Percentiles rank a stretch among this genome's conserved stretches.
phyloP scores from a whole-genome alignment of 2,113 vertebrate genomes.

The Varanus komodoensis region DNA sequence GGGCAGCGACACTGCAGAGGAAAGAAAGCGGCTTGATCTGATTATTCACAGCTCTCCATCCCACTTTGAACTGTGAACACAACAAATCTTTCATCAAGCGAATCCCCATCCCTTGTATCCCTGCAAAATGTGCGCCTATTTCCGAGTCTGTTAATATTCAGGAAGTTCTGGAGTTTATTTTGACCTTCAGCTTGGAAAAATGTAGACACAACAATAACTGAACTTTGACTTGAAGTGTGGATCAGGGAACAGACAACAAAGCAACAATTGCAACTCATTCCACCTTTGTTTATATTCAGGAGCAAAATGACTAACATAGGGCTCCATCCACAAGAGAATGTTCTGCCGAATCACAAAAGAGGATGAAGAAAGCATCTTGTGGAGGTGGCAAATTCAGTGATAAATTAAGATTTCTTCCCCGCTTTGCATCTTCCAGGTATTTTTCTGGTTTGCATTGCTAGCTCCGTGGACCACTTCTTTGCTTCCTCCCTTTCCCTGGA shows the following conservation, averaged over 20 bases:
- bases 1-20: not conserved
- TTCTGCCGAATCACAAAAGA: not conserved
- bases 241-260: conserved; percentile 60
- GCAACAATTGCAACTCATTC: conserved; percentile 61
- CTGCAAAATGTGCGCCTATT: not conserved
- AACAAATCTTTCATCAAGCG: not conserved
- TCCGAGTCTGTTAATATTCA: conserved; percentile 25
- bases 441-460: conserved; percentile 9
- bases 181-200: conserved; percentile 59
- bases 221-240: conserved; percentile 54
- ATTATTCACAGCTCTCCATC: not conserved
- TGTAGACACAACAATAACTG: conserved; percentile 61
- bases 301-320: conserved; percentile 61
- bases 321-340: conserved; percentile 55
- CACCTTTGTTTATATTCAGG: conserved; percentile 51
- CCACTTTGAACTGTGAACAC: not conserved
- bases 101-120: not conserved
- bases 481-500: not conserved
- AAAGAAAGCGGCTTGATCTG: not conserved
- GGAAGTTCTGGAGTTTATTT: conserved; percentile 60
- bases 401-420: rapidly evolving
- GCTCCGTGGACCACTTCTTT: not conserved
- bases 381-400: not conserved
- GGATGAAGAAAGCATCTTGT: conserved; percentile 48
- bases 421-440: not conserved